Conservation (phyloP, 2,888 invertebrate genomes). For the Pyrocoelia pectoralis region DNA sequence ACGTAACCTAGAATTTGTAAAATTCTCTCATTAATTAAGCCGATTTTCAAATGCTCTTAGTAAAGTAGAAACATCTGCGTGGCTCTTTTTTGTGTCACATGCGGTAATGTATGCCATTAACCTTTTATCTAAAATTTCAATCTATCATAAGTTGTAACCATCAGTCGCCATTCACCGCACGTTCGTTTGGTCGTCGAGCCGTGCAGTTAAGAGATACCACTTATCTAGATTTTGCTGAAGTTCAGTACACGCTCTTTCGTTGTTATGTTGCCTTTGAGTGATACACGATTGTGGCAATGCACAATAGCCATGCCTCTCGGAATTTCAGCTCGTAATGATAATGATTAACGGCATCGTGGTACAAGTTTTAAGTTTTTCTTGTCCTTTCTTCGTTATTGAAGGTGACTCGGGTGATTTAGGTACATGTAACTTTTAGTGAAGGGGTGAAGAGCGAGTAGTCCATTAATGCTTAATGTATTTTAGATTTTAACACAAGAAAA, state of each 20-base stretch:
- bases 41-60: not conserved
- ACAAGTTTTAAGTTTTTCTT: slow-evolving; percentile 21
- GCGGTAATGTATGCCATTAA: slow-evolving; percentile 49
- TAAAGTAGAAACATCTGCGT: not conserved
- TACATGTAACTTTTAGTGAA: slow-evolving; percentile 7
- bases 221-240: slow-evolving; percentile 39
- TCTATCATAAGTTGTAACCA: slow-evolving; percentile 49
- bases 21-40: not conserved
- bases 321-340: slow-evolving; percentile 35
- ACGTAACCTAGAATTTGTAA: not conserved
- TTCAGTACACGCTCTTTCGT: slow-evolving; percentile 33
- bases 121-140: slow-evolving; percentile 49
- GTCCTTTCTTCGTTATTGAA: slow-evolving; percentile 18
- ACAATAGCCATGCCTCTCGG: slow-evolving; percentile 32
- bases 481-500: too few species aligned
- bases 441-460: not conserved
- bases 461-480: not conserved
- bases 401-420: slow-evolving; percentile 1
- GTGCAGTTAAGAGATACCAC: slow-evolving; percentile 44
- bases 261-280: slow-evolving; percentile 37
- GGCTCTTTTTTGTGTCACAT: slow-evolving; percentile 46
- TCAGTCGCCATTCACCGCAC: slow-evolving; percentile 50
- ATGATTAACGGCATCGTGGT: slow-evolving; percentile 31
- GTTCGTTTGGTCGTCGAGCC: slow-evolving; percentile 46
- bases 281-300: slow-evolving; percentile 33